Evolutionary conservation across 1,140 invertebrate species (phyloP).

Genomic region (Papilio polyxenes): DNA sequence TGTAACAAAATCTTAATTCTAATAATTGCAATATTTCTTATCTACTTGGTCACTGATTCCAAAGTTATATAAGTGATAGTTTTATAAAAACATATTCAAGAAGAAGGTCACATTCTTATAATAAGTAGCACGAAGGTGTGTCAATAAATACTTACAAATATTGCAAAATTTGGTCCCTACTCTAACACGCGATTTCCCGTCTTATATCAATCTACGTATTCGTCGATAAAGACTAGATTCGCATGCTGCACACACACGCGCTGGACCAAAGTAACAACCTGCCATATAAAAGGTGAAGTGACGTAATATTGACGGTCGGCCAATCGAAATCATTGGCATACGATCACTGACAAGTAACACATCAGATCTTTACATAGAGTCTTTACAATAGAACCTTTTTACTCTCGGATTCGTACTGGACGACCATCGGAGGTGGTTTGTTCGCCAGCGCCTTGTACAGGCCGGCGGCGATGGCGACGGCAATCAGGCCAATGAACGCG

Average conservation of each 20-base stretch:
- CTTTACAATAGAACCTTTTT: constrained; percentile 70
- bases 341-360: constrained; percentile 12
- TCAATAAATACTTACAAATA: constrained; percentile 39
- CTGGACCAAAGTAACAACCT: not conserved
- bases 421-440: constrained; percentile 47
- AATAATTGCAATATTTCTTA: not conserved
- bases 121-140: constrained; percentile 23
- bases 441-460: constrained; percentile 54
- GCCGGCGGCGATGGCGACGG: constrained; percentile 51
- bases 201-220: constrained; percentile 19
- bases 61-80: not conserved
- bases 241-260: not conserved
- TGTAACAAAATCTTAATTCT: constrained; percentile 6
- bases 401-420: constrained; percentile 64
- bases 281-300: constrained; percentile 18
- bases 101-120: constrained; percentile 29
- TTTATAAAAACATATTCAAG: constrained; percentile 10
- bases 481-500: constrained; percentile 57
- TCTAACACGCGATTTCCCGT: constrained; percentile 10
- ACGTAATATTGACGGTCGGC: constrained; percentile 15
- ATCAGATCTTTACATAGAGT: constrained; percentile 27
- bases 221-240: constrained; percentile 29
- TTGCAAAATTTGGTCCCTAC: constrained; percentile 19
- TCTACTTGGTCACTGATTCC: not conserved
- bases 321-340: constrained; percentile 21